Conservation (phyloP, 2,113 vertebrate genomes). For the Eonycteris spelaea region DNA sequence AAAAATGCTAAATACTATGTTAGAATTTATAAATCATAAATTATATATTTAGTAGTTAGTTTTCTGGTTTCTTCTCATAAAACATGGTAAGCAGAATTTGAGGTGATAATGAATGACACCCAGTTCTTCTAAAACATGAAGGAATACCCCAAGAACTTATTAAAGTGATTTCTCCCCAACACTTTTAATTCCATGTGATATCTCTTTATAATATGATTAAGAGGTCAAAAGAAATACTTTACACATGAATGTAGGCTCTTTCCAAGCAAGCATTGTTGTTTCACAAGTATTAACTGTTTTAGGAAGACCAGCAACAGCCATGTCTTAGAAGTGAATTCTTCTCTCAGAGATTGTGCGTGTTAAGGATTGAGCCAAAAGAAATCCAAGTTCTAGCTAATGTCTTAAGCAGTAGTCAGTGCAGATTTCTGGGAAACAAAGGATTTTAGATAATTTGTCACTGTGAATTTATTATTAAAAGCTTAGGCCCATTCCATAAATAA, state of each 20-base stretch:
- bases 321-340: background rate
- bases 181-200: background rate
- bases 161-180: background rate
- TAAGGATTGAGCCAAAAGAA: background rate
- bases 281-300: no score
- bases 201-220: background rate
- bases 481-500: background rate
- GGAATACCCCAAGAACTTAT: background rate
- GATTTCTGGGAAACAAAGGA: background rate
- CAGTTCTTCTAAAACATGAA: background rate
- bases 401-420: background rate
- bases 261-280: background rate
- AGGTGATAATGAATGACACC: background rate
- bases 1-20: background rate
- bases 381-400: background rate
- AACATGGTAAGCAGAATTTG: background rate
- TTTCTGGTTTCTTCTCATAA: constrained; percentile 29
- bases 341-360: background rate
- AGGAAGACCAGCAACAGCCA: background rate
- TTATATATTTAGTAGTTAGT: background rate
- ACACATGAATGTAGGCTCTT: background rate
- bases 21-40: background rate
- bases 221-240: background rate
- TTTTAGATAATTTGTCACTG: background rate
- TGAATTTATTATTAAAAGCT: background rate